phyloP scores from a whole-genome alignment of 1,140 invertebrate genomes.

The Drosophila watanabei region DNA sequence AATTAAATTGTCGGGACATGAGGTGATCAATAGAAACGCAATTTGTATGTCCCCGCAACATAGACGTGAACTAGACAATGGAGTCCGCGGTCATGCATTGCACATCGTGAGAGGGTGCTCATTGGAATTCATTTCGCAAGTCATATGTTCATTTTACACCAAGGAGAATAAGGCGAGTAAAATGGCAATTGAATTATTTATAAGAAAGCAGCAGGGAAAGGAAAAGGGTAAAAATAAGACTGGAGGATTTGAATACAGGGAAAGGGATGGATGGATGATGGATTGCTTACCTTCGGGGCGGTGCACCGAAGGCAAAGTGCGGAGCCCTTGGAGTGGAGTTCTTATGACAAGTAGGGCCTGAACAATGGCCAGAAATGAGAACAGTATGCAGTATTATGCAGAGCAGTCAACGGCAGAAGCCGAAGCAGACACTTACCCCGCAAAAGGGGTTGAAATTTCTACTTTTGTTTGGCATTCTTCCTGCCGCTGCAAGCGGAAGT shows the following conservation, averaged over 20 bases:
- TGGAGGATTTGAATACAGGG: neutral
- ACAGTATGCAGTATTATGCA: slow-evolving; percentile 39
- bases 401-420: slow-evolving; percentile 6
- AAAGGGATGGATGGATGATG: slow-evolving; percentile 11
- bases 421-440: slow-evolving; percentile 29
- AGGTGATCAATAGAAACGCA: slow-evolving; percentile 24
- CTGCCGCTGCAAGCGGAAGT: slow-evolving; percentile 39
- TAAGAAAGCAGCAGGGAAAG: slow-evolving; percentile 8
- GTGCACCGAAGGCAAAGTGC: slow-evolving; percentile 10
- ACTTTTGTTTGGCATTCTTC: slow-evolving; percentile 29
- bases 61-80: slow-evolving; percentile 30
- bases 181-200: slow-evolving; percentile 53
- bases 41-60: neutral
- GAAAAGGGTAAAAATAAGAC: neutral
- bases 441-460: slow-evolving; percentile 33
- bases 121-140: slow-evolving; percentile 43
- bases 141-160: slow-evolving; percentile 42
- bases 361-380: slow-evolving; percentile 43
- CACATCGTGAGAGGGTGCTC: slow-evolving; percentile 11
- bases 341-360: slow-evolving; percentile 25
- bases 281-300: slow-evolving; percentile 32
- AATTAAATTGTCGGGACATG: slow-evolving; percentile 17
- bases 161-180: slow-evolving; percentile 20
- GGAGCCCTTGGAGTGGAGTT: slow-evolving; percentile 17
- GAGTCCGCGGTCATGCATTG: slow-evolving; percentile 28